Evolutionary conservation across 1,140 invertebrate genomes (phyloP), one percentile per base, ranked within the genome.

Genomic region (Acyrthosiphon pisum): DNA sequence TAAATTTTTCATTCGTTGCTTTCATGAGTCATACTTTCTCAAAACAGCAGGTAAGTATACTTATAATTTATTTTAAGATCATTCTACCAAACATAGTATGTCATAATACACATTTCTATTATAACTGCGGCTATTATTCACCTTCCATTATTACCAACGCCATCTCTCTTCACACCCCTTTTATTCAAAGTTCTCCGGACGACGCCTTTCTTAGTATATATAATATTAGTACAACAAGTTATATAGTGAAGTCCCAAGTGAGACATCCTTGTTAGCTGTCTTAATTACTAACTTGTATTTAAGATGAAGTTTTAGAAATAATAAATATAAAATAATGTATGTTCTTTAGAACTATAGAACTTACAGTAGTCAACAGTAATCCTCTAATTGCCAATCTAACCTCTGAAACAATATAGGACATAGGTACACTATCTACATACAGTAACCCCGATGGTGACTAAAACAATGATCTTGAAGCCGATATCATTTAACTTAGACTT

Each of bases 141-240:
- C 2, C 81, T 18, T 83, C 20, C 81, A 83, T 83, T 83, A 83
- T 37, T 83, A 83, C 8, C 37, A 37, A 83, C 35, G 22, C 83
- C 41, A 26, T n/a, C 44, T 87, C 30, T 46, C 44, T 87, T 18
- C 41, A 30, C 41, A 30, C 14, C 46, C 84, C 41, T n/a, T 86
- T 86, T 44, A 87, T 48, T 46, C 26, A n/a, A 87, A 87, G 11
- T 46, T 87, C 26, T 87, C 14, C 14, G 6, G 48, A 87, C 11
- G 26, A n/a, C 26, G 20, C 35, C 41, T 87, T 46, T 46, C 26
- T 26, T 30, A 87, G 44, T 46, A 30, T 60, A 60, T 60, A 48
- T 46, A 87, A 46, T 48, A 87, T 87, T n/a, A 87, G 37, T 83
- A 83, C 41, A 86, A 41, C 41, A 86, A 86, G 83, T 86, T 86